Conservation (phyloP, 2,797 vertebrate species). For the Tenualosa thibaudeaui region DNA sequence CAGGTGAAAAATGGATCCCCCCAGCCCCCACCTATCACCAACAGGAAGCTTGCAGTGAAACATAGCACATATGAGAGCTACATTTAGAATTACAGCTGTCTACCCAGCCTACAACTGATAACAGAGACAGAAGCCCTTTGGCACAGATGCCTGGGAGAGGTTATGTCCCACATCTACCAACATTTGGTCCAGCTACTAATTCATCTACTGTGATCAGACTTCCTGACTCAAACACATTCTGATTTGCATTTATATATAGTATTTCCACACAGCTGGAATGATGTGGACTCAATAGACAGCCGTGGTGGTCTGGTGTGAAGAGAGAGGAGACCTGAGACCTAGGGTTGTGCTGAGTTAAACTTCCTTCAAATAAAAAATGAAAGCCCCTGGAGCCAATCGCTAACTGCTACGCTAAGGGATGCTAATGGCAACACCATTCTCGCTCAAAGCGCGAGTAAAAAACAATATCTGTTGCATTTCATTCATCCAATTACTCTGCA, state of each 20-base stretch:
- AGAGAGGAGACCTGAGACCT: background rate
- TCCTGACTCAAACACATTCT: background rate
- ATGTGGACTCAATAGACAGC: slow-evolving; percentile 1
- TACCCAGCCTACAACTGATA: slow-evolving; percentile 7
- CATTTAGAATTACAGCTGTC: slow-evolving; percentile 9
- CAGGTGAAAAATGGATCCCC: slow-evolving; percentile 16
- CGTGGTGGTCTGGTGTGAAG: background rate
- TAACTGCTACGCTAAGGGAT: background rate
- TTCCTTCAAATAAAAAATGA: background rate
- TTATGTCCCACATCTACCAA: background rate
- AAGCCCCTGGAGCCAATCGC: background rate
- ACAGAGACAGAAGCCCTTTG: background rate
- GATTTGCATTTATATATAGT: background rate
- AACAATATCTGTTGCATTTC: slow-evolving; percentile 26
- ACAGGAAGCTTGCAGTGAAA: slow-evolving; percentile 1
- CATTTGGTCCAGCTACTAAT: background rate
- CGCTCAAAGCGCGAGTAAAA: background rate
- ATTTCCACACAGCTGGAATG: background rate
- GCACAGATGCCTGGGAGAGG: background rate
- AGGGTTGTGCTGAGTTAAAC: background rate
- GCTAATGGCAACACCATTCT: slow-evolving; percentile 3
- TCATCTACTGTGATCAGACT: background rate
- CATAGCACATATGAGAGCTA: slow-evolving; percentile 20
- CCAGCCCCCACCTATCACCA: slow-evolving; percentile 20
- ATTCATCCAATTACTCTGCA: slow-evolving; percentile 12